Evolutionary conservation across 2,888 invertebrate genomes (phyloP).

Genomic region (Busseola fusca): DNA sequence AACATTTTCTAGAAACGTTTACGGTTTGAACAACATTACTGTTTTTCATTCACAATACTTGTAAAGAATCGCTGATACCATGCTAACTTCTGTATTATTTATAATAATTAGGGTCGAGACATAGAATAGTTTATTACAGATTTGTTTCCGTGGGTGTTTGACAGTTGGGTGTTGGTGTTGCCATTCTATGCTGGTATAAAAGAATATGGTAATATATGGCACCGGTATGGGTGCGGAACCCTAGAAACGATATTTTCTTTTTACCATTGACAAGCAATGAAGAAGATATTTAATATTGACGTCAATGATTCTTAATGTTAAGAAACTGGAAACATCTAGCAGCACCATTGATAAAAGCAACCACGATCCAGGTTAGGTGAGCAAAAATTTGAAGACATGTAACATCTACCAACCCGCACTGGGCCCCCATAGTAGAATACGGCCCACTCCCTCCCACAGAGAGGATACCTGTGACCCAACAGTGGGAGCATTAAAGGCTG

Average conservation of each 20-base stretch:
- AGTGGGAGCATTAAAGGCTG: no score
- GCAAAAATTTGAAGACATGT: no score
- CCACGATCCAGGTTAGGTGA: background rate
- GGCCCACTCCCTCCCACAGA: no score
- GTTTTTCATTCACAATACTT: background rate
- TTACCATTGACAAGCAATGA: no score
- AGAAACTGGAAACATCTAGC: background rate
- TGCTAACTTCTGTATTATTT: slow-evolving; percentile 41
- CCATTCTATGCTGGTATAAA: background rate
- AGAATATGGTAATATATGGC: slow-evolving; percentile 8
- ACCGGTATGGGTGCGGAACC: background rate
- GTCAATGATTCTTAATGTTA: background rate
- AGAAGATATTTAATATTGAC: no score
- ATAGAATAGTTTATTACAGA: slow-evolving; percentile 45
- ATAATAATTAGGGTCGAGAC: slow-evolving; percentile 55
- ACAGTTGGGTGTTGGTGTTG: slow-evolving; percentile 30
- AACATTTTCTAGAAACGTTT: background rate
- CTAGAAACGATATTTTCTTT: no score
- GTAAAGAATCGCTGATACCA: background rate
- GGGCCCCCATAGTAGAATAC: no score
- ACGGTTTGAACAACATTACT: background rate
- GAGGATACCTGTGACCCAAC: no score
- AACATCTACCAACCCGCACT: no score
- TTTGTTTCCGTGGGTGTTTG: slow-evolving; percentile 33
- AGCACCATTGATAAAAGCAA: background rate